Base-by-base conservation (phyloP, 37 sponge, comb jelly and placozoan genomes). In the Beroe ovata region DNA sequence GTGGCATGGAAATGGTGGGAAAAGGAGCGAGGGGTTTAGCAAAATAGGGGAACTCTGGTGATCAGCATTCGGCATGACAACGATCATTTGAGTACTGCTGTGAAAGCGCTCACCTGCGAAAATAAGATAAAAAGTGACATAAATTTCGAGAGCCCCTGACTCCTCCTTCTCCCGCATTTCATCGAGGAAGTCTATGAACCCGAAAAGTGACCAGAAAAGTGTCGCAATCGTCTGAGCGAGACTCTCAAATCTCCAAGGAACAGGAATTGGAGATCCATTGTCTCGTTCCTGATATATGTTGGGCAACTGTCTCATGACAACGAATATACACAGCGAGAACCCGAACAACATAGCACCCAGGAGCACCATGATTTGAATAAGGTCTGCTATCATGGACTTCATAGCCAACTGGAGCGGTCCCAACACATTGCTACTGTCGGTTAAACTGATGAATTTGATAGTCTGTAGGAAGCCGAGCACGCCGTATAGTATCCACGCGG, bases 311-410 rank as follows among this genome's bases (percentile, higher is more conserved):
- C 38, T 77, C 84, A 77, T 77, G 22, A 42, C 20, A 4, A 77
- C 84, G 38, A 42, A 32, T 8, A 77, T 77, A 38, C 38, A 36
- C 28, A 77, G 22, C 0, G 84, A 77, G 54, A 77, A 77, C 20
- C 26, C 42, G 47, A 77, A 19, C 22, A 77, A 39, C 19, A 77
- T 42, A 3, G 26, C 38, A 21, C 35, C 11, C 21, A 77, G 22
- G 25, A 77, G 47, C n/a, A 77, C 35, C 84, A 77, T 42, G 6
- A 77, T 77, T 25, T 77, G 84, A 8, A 39, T 42, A 3, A 77
- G 84, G 28, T 77, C 84, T 22, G 22, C 84, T 25, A 77, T 77
- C 84, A 77, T 77, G 26, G 84, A 77, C 54, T 77, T 77, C 84
- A 77, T 77, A 6, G 84, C 84, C 54, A 77, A 25, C 47, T 77